phyloP scores from a whole-genome alignment of 2,888 invertebrate genomes.

The Ophion costatus region DNA sequence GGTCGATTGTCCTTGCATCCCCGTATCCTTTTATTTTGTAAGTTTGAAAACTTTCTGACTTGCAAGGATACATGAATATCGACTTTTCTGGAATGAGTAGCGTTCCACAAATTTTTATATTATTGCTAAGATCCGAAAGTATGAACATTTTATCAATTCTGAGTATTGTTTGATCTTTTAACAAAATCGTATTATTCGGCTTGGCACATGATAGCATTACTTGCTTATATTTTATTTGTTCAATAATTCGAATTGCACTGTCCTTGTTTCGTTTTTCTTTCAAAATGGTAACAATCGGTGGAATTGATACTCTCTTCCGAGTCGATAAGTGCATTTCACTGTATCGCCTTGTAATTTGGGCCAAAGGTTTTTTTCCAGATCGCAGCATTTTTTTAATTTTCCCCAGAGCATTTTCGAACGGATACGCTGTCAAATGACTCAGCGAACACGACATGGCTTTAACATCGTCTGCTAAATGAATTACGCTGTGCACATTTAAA shows the following conservation, averaged over 20 bases:
- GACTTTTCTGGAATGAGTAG: not conserved
- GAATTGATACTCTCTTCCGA: no score
- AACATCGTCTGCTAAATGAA: slow-evolving; percentile 15
- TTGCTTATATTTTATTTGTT: not conserved
- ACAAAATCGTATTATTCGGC: not conserved
- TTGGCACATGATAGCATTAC: not conserved
- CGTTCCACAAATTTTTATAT: not conserved
- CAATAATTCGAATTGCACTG: no score
- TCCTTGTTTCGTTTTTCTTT: no score
- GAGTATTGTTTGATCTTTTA: not conserved
- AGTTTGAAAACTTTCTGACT: not conserved
- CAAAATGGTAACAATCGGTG: no score
- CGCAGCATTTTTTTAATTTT: slow-evolving; percentile 16
- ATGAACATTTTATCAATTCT: not conserved
- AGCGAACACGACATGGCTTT: not conserved
- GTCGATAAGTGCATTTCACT: no score
- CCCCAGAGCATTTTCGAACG: slow-evolving; percentile 6
- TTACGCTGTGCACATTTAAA: not conserved
- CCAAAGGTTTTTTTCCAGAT: not conserved
- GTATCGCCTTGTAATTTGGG: not conserved
- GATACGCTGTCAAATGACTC: slow-evolving; percentile 3
- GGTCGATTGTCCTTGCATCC: no score
- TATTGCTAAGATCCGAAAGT: not conserved
- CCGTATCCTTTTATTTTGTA: no score
- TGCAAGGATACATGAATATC: not conserved